Evolutionary conservation across 2,888 invertebrate species (phyloP).

Genomic region (Dromius quadrimaculatus): DNA sequence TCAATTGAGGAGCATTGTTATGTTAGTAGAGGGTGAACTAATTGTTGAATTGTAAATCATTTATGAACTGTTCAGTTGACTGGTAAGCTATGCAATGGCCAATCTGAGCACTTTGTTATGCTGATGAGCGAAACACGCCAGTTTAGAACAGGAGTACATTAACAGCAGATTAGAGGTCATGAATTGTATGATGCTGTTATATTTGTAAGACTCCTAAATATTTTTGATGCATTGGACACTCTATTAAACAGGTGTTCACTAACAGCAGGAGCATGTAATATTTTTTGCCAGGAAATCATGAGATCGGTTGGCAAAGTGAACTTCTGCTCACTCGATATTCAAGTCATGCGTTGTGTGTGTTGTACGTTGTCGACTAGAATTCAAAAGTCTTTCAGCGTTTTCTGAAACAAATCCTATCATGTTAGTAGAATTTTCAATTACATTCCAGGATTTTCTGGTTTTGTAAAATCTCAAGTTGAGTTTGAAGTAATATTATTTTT

Average conservation of each 20-base stretch:
- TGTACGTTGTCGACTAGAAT: slow-evolving; percentile 8
- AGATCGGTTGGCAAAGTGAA: slow-evolving; percentile 20
- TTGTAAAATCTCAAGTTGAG: background rate
- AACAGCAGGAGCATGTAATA: slow-evolving; percentile 11
- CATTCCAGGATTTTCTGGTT: background rate
- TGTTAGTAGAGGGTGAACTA: background rate
- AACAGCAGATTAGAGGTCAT: no score
- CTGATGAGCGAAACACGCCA: background rate
- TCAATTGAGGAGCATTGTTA: background rate
- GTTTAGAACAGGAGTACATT: slow-evolving; percentile 14
- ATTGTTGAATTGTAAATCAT: slow-evolving; percentile 13
- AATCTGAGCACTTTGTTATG: background rate
- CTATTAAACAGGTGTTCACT: slow-evolving; percentile 12
- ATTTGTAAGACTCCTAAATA: no score
- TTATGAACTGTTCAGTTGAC: slow-evolving; percentile 1
- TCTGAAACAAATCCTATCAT: slow-evolving; percentile 25
- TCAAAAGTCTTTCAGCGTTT: slow-evolving; percentile 29
- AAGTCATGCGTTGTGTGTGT: slow-evolving; percentile 4
- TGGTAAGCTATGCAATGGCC: background rate
- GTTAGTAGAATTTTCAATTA: slow-evolving; percentile 18
- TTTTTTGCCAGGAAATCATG: slow-evolving; percentile 41
- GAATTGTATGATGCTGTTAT: no score
- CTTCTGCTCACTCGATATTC: slow-evolving; percentile 18
- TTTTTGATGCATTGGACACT: background rate
- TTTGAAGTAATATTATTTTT: background rate